These are phyloP conservation scores for Osmoderma eremita DNA, from an alignment of 2,888 invertebrate genomes.

Conservation along the genomic window DNA sequence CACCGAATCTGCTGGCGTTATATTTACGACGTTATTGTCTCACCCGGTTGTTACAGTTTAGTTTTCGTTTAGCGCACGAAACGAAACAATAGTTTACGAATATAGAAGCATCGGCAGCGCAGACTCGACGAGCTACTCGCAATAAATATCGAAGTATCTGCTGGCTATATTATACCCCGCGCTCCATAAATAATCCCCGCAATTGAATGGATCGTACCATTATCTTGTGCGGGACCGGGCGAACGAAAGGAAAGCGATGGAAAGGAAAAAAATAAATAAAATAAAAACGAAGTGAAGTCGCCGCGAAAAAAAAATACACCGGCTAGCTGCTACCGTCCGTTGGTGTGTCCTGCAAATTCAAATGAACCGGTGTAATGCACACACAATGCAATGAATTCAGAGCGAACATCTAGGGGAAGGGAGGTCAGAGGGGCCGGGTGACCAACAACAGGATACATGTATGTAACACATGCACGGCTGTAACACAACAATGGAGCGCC, in stretches of 20 bases:
- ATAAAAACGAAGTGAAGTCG: neutral
- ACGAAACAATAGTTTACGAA: slow-evolving; percentile 18
- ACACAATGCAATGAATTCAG: slow-evolving; percentile 21
- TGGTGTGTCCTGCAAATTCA: slow-evolving; percentile 22
- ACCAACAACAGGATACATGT: slow-evolving; percentile 32
- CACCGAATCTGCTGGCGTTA: slow-evolving; percentile 4
- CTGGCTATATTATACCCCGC: slow-evolving; percentile 5
- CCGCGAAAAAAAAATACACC: slow-evolving; percentile 2
- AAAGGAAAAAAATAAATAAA: slow-evolving; percentile 1
- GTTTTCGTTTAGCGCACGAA: slow-evolving; percentile 16
- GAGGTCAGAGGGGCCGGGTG: slow-evolving; percentile 12
- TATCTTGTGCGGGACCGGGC: slow-evolving; percentile 2
- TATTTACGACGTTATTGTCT: slow-evolving; percentile 16
- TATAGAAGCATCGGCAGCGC: slow-evolving; percentile 1
- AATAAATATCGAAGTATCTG: slow-evolving; percentile 7
- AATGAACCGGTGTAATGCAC: slow-evolving; percentile 31
- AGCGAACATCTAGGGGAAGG: slow-evolving; percentile 1
- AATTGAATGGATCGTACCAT: slow-evolving; percentile 16
- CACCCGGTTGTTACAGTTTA: neutral
- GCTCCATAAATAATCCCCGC: slow-evolving; percentile 25
- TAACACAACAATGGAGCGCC: slow-evolving; percentile 33
- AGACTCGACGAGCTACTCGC: neutral
- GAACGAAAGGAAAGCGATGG: neutral
- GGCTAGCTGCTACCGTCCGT: slow-evolving; percentile 2
- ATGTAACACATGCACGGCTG: slow-evolving; percentile 29